Conservation (phyloP, 2,113 vertebrate species). For the Scalopus aquaticus region DNA sequence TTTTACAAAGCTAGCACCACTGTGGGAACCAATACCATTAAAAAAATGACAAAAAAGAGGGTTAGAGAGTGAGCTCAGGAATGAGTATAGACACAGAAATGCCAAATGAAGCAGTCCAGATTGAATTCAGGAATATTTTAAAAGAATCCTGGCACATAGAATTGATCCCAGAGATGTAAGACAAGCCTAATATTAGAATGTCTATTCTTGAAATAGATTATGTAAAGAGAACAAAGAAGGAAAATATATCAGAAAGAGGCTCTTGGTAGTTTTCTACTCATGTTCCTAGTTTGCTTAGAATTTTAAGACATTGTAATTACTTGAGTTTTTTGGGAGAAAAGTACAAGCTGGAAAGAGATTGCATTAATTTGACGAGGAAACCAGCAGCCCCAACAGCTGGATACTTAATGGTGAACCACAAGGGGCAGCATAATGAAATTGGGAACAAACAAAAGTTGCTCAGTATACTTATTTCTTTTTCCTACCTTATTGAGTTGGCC, state of each 20-base stretch:
- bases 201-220: neutral
- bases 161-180: neutral
- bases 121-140: conserved; percentile 1
- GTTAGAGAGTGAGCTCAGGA: neutral
- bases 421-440: neutral
- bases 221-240: neutral
- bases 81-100: neutral
- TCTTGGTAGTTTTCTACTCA: conserved; percentile 8
- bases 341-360: neutral
- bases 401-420: neutral
- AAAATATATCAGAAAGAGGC: neutral
- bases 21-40: neutral
- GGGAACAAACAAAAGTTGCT: neutral
- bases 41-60: neutral
- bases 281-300: conserved; percentile 25
- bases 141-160: neutral
- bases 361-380: neutral
- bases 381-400: neutral
- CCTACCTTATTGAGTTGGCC: conserved; percentile 59
- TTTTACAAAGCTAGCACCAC: conserved; percentile 13
- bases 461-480: conserved; percentile 8
- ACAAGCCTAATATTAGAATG: neutral
- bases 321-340: neutral
- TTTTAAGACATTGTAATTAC: neutral
- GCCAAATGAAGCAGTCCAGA: neutral